A percentile compares a stretch with the other conserved stretches of the same genome.
These are phyloP conservation scores for Bombus confusus DNA, from an alignment of 1,140 invertebrate species.

Conservation along the genomic window DNA sequence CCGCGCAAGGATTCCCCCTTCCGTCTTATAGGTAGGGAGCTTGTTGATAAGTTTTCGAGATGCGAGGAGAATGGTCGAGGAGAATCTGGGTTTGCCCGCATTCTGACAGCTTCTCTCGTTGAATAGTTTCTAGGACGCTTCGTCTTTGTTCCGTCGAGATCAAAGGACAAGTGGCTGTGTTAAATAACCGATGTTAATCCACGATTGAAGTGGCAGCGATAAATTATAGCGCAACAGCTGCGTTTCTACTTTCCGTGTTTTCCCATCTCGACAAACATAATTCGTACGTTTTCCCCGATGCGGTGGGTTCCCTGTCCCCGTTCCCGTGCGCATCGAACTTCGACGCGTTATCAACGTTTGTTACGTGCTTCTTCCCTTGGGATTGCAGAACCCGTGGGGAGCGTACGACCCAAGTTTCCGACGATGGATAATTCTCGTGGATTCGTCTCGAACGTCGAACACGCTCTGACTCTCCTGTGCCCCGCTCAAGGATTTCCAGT, in stretches of 20 bases:
- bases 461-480: slow-evolving; percentile 83
- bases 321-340: neutral
- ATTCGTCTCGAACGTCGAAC: slow-evolving; percentile 81
- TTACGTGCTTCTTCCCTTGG: slow-evolving; percentile 34
- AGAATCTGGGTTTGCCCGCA: neutral
- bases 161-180: neutral
- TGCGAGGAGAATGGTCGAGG: neutral
- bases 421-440: slow-evolving; percentile 86
- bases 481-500: slow-evolving; percentile 87
- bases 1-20: slow-evolving; percentile 84
- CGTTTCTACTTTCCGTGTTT: neutral
- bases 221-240: neutral
- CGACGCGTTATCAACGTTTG: neutral
- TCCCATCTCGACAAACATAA: neutral
- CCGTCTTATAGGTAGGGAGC: slow-evolving; percentile 80
- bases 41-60: slow-evolving; percentile 3
- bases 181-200: slow-evolving; percentile 18
- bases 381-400: slow-evolving; percentile 84
- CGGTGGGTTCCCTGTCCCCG: slow-evolving; percentile 84
- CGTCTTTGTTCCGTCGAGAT: slow-evolving; percentile 6
- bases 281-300: slow-evolving; percentile 40
- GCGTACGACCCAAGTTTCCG: slow-evolving; percentile 86
- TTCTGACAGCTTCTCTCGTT: neutral
- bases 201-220: neutral
- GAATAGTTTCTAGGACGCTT: neutral